Percentiles rank a stretch among this genome's conserved stretches.
Conservation (phyloP, 2,113 vertebrate genomes). For the Ochotona princeps region DNA sequence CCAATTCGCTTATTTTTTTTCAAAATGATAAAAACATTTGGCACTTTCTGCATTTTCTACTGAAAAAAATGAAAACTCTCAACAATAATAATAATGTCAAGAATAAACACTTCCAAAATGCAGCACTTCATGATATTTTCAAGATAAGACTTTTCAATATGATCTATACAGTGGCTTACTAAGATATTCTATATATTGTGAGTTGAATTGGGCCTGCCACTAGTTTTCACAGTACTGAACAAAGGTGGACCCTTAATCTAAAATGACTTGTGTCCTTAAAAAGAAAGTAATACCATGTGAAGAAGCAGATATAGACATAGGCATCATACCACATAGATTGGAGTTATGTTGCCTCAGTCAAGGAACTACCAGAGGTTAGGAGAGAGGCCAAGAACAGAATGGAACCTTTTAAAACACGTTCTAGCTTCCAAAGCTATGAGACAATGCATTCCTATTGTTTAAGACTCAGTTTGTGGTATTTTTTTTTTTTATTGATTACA, state of each 20-base stretch:
- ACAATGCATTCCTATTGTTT: background rate
- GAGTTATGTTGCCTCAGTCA: background rate
- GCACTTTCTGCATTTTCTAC: conserved; percentile 25
- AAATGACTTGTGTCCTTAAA: conserved; percentile 10
- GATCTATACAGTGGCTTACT: conserved; percentile 27
- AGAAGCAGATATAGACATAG: background rate
- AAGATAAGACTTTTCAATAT: conserved; percentile 40
- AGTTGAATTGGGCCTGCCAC: background rate
- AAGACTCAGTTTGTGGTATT: background rate
- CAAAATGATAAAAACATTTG: conserved; percentile 18
- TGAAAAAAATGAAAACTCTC: conserved; percentile 33
- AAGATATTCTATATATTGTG: background rate
- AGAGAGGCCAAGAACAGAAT: background rate
- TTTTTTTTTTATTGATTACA: too few relatives aligned
- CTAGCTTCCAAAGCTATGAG: conserved; percentile 2
- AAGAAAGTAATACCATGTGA: background rate
- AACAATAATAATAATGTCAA: conserved; percentile 3
- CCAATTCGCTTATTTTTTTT: conserved; percentile 35
- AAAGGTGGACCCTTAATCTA: background rate
- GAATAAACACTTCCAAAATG: conserved; percentile 28
- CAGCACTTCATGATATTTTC: background rate
- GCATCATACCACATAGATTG: background rate
- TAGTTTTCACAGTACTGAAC: conserved; percentile 9
- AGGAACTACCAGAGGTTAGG: background rate
- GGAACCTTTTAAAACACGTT: background rate